phyloP scores from a whole-genome alignment of 2,113 vertebrate species.

The Gymnarchus niloticus region DNA sequence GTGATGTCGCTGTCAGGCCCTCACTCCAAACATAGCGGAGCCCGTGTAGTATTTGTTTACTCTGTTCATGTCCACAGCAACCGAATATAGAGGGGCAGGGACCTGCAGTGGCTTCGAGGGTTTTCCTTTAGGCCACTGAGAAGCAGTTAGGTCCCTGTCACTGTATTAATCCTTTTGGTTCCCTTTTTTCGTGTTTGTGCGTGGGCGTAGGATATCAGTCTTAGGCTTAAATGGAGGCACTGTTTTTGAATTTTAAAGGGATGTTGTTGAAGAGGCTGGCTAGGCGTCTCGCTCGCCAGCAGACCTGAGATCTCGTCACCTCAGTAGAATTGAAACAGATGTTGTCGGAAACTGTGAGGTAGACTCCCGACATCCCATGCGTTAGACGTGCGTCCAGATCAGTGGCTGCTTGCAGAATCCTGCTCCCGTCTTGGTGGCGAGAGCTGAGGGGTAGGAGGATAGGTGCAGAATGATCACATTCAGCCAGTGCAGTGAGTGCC shows the following conservation, averaged over 20 bases:
- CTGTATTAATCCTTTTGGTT: not conserved
- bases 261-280: not conserved
- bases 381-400: not conserved
- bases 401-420: not conserved
- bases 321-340: not conserved
- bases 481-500: not conserved
- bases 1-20: not conserved
- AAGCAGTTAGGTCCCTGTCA: not conserved
- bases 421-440: not conserved
- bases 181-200: not conserved
- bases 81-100: not conserved
- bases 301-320: not conserved
- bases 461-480: not conserved
- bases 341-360: not conserved
- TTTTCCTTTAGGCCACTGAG: not conserved
- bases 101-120: not conserved
- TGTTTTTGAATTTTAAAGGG: not conserved
- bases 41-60: not conserved
- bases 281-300: not conserved
- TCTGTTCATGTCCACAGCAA: not conserved
- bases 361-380: not conserved
- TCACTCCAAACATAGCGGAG: not conserved
- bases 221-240: not conserved
- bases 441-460: not conserved
- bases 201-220: not conserved